phyloP scores from a whole-genome alignment of 2,888 invertebrate genomes.

The Microchrysa polita region DNA sequence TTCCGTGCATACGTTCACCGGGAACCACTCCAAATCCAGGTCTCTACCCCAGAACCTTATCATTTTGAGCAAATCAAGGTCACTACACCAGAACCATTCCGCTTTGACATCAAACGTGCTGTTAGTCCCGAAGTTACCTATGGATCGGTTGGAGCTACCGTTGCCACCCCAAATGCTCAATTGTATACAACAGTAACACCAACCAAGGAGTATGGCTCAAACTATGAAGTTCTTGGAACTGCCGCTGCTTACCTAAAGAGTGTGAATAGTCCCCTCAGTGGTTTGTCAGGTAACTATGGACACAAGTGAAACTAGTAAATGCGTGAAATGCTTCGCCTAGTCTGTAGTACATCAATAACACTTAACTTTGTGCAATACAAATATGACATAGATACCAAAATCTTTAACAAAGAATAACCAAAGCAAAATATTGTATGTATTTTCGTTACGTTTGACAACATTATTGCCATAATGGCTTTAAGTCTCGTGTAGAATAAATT shows the following conservation, averaged over 20 bases:
- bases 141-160: background rate
- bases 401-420: no score
- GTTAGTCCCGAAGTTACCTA: background rate
- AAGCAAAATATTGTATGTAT: no score
- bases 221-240: background rate
- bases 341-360: no score
- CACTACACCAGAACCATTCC: background rate
- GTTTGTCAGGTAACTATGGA: background rate
- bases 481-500: no score
- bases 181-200: background rate
- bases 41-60: slow-evolving; percentile 51
- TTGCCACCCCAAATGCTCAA: background rate
- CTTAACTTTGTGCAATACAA: no score
- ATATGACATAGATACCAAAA: no score
- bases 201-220: background rate
- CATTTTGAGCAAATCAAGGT: slow-evolving; percentile 38
- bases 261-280: background rate
- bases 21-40: slow-evolving; percentile 52
- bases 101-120: background rate
- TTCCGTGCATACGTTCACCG: slow-evolving; percentile 65
- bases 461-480: no score
- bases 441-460: no score
- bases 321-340: background rate
- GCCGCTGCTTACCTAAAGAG: background rate
- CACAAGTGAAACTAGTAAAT: background rate